Percentiles rank a stretch among this genome's conserved stretches.
Evolutionary conservation across 2,113 vertebrate genomes (phyloP).

Genomic region (Nibea albiflora): DNA sequence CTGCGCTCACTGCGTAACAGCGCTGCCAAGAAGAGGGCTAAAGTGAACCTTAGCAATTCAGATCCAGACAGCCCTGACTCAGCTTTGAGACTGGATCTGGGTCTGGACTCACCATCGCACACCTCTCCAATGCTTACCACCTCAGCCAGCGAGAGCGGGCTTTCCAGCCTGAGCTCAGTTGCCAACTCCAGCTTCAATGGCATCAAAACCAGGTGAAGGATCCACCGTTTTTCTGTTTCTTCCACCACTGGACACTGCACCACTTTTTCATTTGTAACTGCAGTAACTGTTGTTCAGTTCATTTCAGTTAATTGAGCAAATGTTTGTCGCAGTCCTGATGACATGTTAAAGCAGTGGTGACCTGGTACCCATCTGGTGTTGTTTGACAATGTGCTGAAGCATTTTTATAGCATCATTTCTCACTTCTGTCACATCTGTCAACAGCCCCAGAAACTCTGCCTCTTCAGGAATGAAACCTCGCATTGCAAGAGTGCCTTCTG

Average conservation of each 20-base stretch:
- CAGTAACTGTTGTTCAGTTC: not conserved
- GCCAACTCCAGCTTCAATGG: slow-evolving; percentile 75
- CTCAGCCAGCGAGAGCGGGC: slow-evolving; percentile 87
- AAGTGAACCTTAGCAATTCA: slow-evolving; percentile 83
- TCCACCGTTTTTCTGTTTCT: not conserved
- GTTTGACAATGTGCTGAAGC: slow-evolving; percentile 1
- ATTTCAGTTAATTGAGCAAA: not conserved
- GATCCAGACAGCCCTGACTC: slow-evolving; percentile 90
- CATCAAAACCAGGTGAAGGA: slow-evolving; percentile 76
- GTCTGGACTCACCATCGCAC: slow-evolving; percentile 79
- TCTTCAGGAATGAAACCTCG: slow-evolving; percentile 81
- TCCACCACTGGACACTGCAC: not conserved
- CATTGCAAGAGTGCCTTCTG: slow-evolving; percentile 79
- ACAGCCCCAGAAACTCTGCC: slow-evolving; percentile 86
- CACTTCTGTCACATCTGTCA: slow-evolving; percentile 44
- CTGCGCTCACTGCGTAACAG: slow-evolving; percentile 90
- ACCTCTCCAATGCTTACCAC: slow-evolving; percentile 84
- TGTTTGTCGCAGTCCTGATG: slow-evolving; percentile 5
- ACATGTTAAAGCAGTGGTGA: not conserved
- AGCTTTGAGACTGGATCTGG: slow-evolving; percentile 81
- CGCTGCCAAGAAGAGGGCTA: slow-evolving; percentile 93
- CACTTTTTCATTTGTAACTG: not conserved
- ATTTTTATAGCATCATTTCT: slow-evolving; percentile 16
- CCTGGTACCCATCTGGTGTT: slow-evolving; percentile 9
- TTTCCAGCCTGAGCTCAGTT: slow-evolving; percentile 87